Conservation (phyloP, 2,888 invertebrate species). For the Petrolisthes manimaculis region DNA sequence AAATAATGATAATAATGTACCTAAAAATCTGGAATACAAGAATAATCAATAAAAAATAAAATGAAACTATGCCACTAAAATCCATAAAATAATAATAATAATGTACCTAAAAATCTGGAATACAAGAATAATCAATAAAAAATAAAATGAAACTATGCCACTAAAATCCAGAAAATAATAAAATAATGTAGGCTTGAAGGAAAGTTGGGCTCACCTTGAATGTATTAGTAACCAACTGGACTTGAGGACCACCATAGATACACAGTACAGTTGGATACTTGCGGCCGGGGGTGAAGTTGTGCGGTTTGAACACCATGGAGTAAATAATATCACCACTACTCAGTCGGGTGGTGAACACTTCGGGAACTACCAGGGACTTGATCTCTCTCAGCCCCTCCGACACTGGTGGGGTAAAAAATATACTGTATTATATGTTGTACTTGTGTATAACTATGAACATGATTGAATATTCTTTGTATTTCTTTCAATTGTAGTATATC, state of each 20-base stretch:
- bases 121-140: too few relatives aligned
- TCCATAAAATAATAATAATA: too few relatives aligned
- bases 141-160: too few relatives aligned
- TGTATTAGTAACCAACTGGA: constrained; percentile 95
- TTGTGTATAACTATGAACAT: too few relatives aligned
- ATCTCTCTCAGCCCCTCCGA: constrained; percentile 55
- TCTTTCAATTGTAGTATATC: neutral
- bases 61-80: too few relatives aligned
- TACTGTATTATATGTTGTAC: too few relatives aligned
- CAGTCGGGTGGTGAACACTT: constrained; percentile 62
- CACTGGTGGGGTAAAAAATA: constrained; percentile 31
- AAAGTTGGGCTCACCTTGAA: constrained; percentile 78
- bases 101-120: too few relatives aligned
- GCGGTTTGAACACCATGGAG: constrained; percentile 92
- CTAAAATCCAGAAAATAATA: too few relatives aligned
- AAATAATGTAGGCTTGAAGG: neutral
- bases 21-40: neutral
- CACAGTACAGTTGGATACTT: constrained; percentile 94
- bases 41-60: too few relatives aligned
- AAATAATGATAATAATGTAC: too few relatives aligned
- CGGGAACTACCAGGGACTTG: constrained; percentile 62
- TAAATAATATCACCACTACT: constrained; percentile 79
- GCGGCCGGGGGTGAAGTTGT: constrained; percentile 74
- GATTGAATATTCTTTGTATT: too few relatives aligned
- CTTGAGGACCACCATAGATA: constrained; percentile 98